Base-by-base conservation (phyloP, 1,140 invertebrate species). In the Ceratina calcarata region DNA sequence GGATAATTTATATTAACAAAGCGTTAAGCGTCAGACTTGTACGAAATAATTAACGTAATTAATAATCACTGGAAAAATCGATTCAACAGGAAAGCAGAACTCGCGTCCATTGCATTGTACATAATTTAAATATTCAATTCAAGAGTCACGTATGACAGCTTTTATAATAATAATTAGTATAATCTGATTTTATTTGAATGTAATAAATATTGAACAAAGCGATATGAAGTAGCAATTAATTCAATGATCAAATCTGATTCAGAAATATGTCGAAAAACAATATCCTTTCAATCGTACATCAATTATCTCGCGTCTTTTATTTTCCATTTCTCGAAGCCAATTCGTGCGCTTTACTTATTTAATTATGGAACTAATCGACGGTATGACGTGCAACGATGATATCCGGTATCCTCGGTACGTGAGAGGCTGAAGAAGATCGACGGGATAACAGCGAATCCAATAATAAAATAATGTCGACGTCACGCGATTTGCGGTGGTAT, bases 391-490 rank as follows among this genome's bases (percentile, higher is more conserved):
- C 81, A 83, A 75, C 81, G 70, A 49, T 69, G 18, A 60, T 80
- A 84, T 84, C 83, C 83, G 66, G 71, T 84, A 75, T 84, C 77
- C 73, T 24, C 61, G 49, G 60, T 83, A 84, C 68, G 77, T 79
- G 37, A 45, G 37, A 45, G 37, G 37, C 37, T 45, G 37, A 84
- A 84, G 64, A 83, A 84, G 83, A 84, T 84, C 66, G 37, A 73
- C 37, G 24, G 70, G 83, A 84, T 80, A 84, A 83, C 60, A 60
- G 62, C 37, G 37, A 84, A 65, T 55, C 51, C 71, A 84, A 84
- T 84, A 84, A 84, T 80, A 84, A 84, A 84, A 84, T 84, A 84
- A 84, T 84, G 51, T 55, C 66, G 78, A 22, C 61, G 24, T 65
- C 83, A 84, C 76, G 83, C 83, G 72, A 84, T 80, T 70, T 72